Evolutionary conservation across 2,797 vertebrate genomes (phyloP).

Genomic region (Pyrocephalus nanus): DNA sequence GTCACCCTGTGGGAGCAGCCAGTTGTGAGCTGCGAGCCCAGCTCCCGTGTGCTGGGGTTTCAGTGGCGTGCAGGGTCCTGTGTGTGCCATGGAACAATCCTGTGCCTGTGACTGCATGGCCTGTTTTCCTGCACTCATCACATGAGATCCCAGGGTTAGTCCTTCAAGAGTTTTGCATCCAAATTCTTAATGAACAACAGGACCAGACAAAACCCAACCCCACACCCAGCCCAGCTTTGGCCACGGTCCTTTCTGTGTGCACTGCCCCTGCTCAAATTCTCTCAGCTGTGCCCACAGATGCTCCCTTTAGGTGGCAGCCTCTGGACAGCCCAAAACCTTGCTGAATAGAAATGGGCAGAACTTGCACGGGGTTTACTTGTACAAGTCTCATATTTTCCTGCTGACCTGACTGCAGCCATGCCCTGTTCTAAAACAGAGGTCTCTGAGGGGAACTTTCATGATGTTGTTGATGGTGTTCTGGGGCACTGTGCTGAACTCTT

Average conservation of each 20-base stretch:
- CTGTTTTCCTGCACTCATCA: background rate
- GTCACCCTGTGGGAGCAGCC: background rate
- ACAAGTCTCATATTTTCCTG: fast-evolving
- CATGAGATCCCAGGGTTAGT: background rate
- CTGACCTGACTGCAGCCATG: background rate
- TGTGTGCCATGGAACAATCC: fast-evolving
- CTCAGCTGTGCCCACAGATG: background rate
- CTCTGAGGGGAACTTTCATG: background rate
- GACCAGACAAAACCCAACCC: background rate
- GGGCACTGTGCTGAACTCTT: conserved; percentile 6
- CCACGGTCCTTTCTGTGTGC: background rate
- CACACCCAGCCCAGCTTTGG: background rate
- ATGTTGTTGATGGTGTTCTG: background rate
- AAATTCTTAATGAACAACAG: background rate
- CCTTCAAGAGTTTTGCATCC: background rate
- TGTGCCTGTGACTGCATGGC: background rate
- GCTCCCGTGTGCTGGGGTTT: fast-evolving
- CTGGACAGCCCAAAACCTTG: background rate
- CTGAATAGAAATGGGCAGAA: background rate
- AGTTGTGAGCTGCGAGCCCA: background rate
- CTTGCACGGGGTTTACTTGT: background rate
- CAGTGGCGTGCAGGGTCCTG: background rate
- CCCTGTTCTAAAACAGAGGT: background rate
- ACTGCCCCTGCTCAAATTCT: background rate
- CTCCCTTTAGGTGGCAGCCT: background rate